These are phyloP conservation scores for Drosophila anceps DNA, from an alignment of 2,888 invertebrate genomes.

Conservation along the genomic window DNA sequence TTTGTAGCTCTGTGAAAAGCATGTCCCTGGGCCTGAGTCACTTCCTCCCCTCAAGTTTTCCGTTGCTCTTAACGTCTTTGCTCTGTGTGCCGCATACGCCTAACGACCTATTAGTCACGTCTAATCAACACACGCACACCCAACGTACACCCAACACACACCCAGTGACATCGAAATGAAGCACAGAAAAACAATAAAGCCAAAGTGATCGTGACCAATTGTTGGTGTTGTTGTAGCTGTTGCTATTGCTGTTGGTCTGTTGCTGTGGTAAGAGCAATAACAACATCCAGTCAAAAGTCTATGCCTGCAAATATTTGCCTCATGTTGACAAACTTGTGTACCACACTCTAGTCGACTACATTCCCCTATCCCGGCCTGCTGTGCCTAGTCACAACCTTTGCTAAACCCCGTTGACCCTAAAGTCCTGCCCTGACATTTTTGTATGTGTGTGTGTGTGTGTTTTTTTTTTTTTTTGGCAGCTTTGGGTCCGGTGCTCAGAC, in stretches of 20 bases:
- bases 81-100: constrained; percentile 47
- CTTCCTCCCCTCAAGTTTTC: neutral
- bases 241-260: constrained; percentile 24
- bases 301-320: constrained; percentile 72
- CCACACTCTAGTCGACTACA: constrained; percentile 18
- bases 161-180: constrained; percentile 23
- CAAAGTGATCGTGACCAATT: constrained; percentile 80
- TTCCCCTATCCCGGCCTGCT: neutral
- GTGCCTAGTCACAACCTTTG: constrained; percentile 4
- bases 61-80: constrained; percentile 34
- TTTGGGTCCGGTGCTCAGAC: constrained; percentile 36
- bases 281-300: constrained; percentile 43
- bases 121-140: constrained; percentile 64
- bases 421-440: constrained; percentile 40
- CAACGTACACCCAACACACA: constrained; percentile 7
- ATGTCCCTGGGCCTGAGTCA: constrained; percentile 35
- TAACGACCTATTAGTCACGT: constrained; percentile 76
- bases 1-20: constrained; percentile 54
- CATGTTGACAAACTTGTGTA: constrained; percentile 71
- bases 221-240: constrained; percentile 42
- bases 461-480: neutral
- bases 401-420: constrained; percentile 45
- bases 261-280: constrained; percentile 37
- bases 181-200: constrained; percentile 63
- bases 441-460: constrained; percentile 18